Base-by-base conservation (phyloP, 2,113 vertebrate genomes). In the Muscicapa adusta region DNA sequence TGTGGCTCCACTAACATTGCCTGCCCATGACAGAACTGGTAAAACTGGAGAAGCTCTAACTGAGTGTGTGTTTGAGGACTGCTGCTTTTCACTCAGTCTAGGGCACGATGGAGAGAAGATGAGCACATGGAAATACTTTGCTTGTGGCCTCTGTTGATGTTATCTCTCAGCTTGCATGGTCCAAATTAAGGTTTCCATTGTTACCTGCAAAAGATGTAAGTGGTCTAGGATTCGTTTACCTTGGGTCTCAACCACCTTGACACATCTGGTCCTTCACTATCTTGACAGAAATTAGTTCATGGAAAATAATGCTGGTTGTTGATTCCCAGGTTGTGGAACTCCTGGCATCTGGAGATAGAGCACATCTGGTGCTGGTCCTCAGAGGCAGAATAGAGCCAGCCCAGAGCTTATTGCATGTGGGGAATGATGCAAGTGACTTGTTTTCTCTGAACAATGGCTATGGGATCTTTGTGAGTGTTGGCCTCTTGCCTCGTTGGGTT, bases 391-490 rank as follows among this genome's bases (percentile, higher is more conserved):
- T 26, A 54, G 34, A 70, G 80, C 67, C 81, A 85, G 77, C 50
- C 74, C 56, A 68, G 50, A 82, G 77, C 77, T 85, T 92, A 47
- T 29, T 94, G 85, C 85, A 19, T 88, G 85, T 74, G 72, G 84
- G 81, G 93, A 94, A 51, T 90, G 93, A 88, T 95, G 88, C 91
- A 94, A 94, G 62, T 75, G 81, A 43, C 87, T 91, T 90, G 51
- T 96, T 96, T 95, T 71, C 88, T 53, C 75, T 83, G 74, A 94
- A 80, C 91, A 91, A 80, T 90, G 85, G 81, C 78, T 91, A 76
- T 79, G 89, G 89, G 78, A 90, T 93, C 81, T 94, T 87, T 91
- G 77, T 92, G 63, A 89, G 89, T 80, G 33, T 92, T 97, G 96
- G 89, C 85, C 34, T 91, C 60, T 93, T 2, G 60, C 93, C 85